These are phyloP conservation scores for Leptopilina clavipes DNA, from an alignment of 1,140 invertebrate genomes.

Conservation along the genomic window DNA sequence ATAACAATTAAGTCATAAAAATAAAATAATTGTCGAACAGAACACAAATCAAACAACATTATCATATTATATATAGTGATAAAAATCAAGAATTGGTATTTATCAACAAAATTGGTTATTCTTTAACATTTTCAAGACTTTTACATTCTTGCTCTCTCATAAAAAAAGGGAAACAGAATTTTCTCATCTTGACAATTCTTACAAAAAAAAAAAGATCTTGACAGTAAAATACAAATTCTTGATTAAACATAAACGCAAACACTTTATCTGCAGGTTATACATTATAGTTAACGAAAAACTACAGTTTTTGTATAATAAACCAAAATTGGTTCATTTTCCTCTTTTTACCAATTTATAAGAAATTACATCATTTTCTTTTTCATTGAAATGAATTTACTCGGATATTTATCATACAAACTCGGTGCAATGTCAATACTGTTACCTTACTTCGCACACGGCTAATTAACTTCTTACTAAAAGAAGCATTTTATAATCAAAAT, in stretches of 20 bases:
- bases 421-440: constrained; percentile 26
- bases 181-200: background rate
- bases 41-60: constrained; percentile 44
- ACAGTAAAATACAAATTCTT: background rate
- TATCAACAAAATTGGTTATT: constrained; percentile 43
- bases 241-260: background rate
- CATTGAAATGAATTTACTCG: background rate
- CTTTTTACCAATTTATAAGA: background rate
- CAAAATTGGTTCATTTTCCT: background rate
- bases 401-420: constrained; percentile 16
- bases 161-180: background rate
- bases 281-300: background rate
- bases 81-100: constrained; percentile 45
- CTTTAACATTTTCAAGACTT: background rate
- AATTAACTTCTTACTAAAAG: background rate
- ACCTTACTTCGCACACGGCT: constrained; percentile 4
- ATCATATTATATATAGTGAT: constrained; percentile 37
- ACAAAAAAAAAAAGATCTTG: background rate
- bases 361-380: background rate
- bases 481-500: too few relatives aligned
- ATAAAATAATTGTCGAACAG: constrained; percentile 44
- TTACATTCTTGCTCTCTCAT: background rate
- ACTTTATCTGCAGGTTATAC: background rate
- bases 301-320: background rate
- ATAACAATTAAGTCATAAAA: constrained; percentile 51